Evolutionary conservation across 2,888 invertebrate genomes (phyloP).

Genomic region (Eucera pruinosa): DNA sequence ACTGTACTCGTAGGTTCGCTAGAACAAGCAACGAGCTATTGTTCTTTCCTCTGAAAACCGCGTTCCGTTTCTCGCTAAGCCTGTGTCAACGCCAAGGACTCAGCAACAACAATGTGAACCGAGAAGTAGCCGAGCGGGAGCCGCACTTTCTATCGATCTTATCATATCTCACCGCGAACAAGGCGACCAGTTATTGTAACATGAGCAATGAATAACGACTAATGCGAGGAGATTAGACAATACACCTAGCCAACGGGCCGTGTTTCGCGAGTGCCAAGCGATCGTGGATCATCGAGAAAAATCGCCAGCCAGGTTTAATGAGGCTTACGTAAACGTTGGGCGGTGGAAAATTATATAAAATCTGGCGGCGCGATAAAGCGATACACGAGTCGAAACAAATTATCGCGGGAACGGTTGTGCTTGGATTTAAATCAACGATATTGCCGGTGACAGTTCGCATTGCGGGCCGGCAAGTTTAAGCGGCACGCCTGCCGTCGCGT

Average conservation of each 20-base stretch:
- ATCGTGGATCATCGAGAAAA: background rate
- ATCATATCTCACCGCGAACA: slow-evolving; percentile 55
- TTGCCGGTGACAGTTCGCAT: slow-evolving; percentile 19
- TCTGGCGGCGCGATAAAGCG: slow-evolving; percentile 12
- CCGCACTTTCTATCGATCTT: slow-evolving; percentile 66
- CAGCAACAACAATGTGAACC: slow-evolving; percentile 47
- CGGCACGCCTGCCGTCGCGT: background rate
- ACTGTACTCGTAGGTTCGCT: no score
- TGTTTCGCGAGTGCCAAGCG: background rate
- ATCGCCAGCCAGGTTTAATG: slow-evolving; percentile 15
- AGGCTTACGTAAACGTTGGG: slow-evolving; percentile 21
- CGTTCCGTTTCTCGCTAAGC: slow-evolving; percentile 26
- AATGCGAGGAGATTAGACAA: slow-evolving; percentile 51
- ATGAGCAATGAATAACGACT: slow-evolving; percentile 58
- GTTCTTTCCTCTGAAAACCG: slow-evolving; percentile 32
- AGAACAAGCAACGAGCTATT: slow-evolving; percentile 15
- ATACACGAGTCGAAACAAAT: slow-evolving; percentile 33
- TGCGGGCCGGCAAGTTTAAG: slow-evolving; percentile 2
- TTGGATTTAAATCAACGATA: slow-evolving; percentile 21
- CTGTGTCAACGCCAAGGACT: slow-evolving; percentile 58
- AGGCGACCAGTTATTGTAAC: slow-evolving; percentile 54
- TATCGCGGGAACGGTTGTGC: slow-evolving; percentile 17
- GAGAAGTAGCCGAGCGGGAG: slow-evolving; percentile 41
- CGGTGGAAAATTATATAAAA: slow-evolving; percentile 24
- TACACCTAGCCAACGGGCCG: slow-evolving; percentile 26